Evolutionary conservation across 2,888 invertebrate genomes (phyloP), one percentile per base, ranked within the genome.

Genomic region (Papilio gigon): DNA sequence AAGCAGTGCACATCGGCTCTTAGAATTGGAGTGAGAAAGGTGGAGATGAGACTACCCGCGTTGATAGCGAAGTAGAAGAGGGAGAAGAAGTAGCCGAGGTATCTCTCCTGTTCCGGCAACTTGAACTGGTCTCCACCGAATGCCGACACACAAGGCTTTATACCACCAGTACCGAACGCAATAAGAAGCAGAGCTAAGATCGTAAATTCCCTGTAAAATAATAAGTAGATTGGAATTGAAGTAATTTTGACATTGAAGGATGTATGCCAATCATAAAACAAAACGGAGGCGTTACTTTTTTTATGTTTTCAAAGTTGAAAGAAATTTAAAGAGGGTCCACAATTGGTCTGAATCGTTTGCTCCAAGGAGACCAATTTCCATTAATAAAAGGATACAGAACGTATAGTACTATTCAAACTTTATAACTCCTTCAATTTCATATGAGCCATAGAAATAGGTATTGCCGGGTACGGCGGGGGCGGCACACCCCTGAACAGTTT

Each of bases 101-200:
- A 95, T 76, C 90, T 90, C 76, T 95, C 95, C 88, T 98, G 97
- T 73, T 96, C 95, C 0, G 96, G 96, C 60, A 97, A 76, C 60
- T 94, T 92, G 85, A 98, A 98, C 87, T 98, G 98, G 84, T 99
- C 98, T 0, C 98, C 98, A 0, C 98, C 99, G 84, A 99, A 98
- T 0, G 98, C 97, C 0, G 97, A 94, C 0, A 99, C 98, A 80
- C 98, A 98, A 0, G 98, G 98, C 81, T 99, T 99, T 76, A 99
- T 99, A 1, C 98, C 98, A 1, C 98, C 98, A 0, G 98, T 98
- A 0, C 98, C 98, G 14, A 98, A 78, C 0, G 98, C 98, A 77
- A 99, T 97, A 30, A 96, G 85, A 0, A 95, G 75, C 17, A 97
- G 87, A 0, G 95, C 95, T 25, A 95, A 2, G 30, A 96, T 92